Conservation (phyloP, 2,797 vertebrate genomes). For the Myripristis murdjan region DNA sequence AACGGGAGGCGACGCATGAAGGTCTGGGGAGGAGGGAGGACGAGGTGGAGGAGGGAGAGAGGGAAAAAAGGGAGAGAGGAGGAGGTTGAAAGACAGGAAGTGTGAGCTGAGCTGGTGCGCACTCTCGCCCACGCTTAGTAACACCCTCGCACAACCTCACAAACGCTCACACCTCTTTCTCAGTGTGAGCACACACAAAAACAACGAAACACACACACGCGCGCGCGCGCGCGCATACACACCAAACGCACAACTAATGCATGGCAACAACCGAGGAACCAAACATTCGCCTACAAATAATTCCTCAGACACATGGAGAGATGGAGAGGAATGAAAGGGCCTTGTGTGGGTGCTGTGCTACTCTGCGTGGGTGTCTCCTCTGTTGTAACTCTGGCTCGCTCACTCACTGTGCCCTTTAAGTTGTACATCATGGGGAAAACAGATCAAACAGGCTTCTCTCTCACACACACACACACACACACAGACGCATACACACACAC, state of each 20-base stretch:
- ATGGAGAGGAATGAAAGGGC: conserved; percentile 44
- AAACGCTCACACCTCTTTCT: conserved; percentile 63
- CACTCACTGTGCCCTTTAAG: conserved; percentile 46
- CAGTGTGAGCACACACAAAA: conserved; percentile 29
- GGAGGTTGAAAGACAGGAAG: conserved; percentile 64
- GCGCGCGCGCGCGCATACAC: too few species aligned
- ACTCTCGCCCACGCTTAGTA: conserved; percentile 59
- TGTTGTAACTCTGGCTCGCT: conserved; percentile 49
- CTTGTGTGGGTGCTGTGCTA: conserved; percentile 55
- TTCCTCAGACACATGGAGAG: conserved; percentile 39
- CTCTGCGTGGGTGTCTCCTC: conserved; percentile 48
- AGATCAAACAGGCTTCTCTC: conserved; percentile 35
- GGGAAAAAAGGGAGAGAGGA: conserved; percentile 7
- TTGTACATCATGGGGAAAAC: conserved; percentile 42
- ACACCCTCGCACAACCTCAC: conserved; percentile 69
- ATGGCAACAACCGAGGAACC: conserved; percentile 63
- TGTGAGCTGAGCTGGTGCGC: conserved; percentile 50
- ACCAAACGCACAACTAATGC: conserved; percentile 21
- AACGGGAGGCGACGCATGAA: conserved; percentile 77
- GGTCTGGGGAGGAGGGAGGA: conserved; percentile 74
- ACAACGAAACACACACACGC: conserved; percentile 4
- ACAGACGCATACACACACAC: too few species aligned
- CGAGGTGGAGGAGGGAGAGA: conserved; percentile 33
- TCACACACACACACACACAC: conserved; percentile 29
- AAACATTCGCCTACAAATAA: conserved; percentile 61